phyloP scores from a whole-genome alignment of 2,797 vertebrate species.

The Buceros bicornis region DNA sequence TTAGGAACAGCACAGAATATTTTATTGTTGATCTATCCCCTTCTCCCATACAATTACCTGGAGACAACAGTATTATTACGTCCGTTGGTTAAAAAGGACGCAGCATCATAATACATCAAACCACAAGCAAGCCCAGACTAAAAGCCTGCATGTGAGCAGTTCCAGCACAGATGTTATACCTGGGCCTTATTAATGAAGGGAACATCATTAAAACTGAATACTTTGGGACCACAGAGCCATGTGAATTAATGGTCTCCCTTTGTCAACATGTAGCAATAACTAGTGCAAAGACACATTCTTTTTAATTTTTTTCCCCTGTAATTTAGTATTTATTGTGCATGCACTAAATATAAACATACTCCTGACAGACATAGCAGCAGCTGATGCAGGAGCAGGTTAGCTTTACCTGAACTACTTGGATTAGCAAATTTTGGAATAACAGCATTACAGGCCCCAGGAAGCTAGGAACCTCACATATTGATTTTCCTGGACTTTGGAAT shows the following conservation, averaged over 20 bases:
- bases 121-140: neutral
- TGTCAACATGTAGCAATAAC: neutral
- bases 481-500: neutral
- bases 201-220: neutral
- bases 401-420: neutral
- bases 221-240: neutral
- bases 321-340: neutral
- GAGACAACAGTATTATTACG: fast-evolving
- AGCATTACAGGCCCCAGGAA: neutral
- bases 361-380: neutral
- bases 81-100: neutral
- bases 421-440: conserved; percentile 1
- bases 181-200: neutral
- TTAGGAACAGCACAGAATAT: neutral
- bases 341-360: neutral
- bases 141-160: neutral
- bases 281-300: neutral
- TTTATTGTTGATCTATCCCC: neutral
- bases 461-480: neutral
- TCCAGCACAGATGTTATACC: neutral
- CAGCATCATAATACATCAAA: neutral
- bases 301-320: neutral
- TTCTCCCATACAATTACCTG: neutral
- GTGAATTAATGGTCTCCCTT: neutral
- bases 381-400: neutral